Evolutionary conservation across 1,140 invertebrate genomes (phyloP).

Genomic region (Drosophila repletoides): DNA sequence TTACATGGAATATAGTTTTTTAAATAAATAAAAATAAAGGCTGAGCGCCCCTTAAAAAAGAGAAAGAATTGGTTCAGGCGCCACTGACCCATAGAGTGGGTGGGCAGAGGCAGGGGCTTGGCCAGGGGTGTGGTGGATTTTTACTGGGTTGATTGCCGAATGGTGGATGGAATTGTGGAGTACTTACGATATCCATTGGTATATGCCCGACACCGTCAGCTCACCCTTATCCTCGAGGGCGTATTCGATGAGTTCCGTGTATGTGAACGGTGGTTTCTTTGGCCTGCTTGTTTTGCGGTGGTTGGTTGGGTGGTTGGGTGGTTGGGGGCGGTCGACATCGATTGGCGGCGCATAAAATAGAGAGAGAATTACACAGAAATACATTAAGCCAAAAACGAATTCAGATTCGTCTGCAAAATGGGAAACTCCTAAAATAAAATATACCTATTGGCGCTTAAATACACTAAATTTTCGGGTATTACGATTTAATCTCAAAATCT

Average conservation of each 20-base stretch:
- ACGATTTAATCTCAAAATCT: no score
- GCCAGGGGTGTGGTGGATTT: neutral
- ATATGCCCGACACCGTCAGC: constrained; percentile 94
- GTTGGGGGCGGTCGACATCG: constrained; percentile 45
- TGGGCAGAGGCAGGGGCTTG: neutral
- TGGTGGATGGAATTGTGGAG: constrained; percentile 2
- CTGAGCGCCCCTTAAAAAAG: no score
- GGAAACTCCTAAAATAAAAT: no score
- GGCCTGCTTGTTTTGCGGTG: constrained; percentile 82
- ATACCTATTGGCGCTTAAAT: no score
- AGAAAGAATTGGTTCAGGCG: neutral
- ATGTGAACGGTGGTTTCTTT: constrained; percentile 92
- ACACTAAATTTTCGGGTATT: no score
- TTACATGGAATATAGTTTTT: no score
- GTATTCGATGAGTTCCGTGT: constrained; percentile 93
- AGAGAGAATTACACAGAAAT: neutral
- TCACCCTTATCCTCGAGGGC: constrained; percentile 92
- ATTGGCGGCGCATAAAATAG: constrained; percentile 42
- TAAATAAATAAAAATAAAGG: no score
- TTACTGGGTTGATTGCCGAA: neutral
- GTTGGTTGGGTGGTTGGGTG: constrained; percentile 34
- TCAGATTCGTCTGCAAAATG: no score
- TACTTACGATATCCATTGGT: constrained; percentile 96
- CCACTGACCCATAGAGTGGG: neutral
- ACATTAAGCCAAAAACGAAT: no score